A percentile compares a stretch with the other conserved stretches of the same genome.
Conservation (phyloP, 2,113 vertebrate genomes). For the Dinomys branickii region DNA sequence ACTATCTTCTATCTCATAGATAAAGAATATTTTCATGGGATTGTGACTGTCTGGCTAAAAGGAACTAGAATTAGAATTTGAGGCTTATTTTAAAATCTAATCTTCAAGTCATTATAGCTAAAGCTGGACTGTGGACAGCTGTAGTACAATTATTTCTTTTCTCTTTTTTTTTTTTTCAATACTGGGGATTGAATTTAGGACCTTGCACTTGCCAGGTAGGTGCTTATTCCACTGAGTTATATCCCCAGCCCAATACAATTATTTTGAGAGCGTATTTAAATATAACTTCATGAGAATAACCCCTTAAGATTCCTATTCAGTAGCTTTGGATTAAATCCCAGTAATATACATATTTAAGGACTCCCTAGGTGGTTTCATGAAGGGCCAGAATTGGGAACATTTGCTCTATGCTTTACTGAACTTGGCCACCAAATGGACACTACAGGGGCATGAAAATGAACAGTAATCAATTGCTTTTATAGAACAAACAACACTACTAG, state of each 20-base stretch:
- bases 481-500: constrained; percentile 12
- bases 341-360: constrained; percentile 56
- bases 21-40: background rate
- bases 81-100: constrained; percentile 28
- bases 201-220: too few relatives aligned
- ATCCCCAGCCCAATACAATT: background rate
- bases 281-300: constrained; percentile 36
- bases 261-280: constrained; percentile 55
- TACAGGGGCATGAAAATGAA: constrained; percentile 50
- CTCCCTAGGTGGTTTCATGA: constrained; percentile 28
- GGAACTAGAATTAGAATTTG: background rate
- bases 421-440: constrained; percentile 46
- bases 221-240: too few relatives aligned
- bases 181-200: too few relatives aligned
- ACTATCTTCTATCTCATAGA: background rate
- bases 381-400: constrained; percentile 50
- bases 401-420: constrained; percentile 52
- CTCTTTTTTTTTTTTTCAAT: too few relatives aligned
- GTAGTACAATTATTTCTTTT: too few relatives aligned
- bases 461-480: constrained; percentile 53
- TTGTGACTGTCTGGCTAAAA: background rate
- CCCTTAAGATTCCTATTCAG: constrained; percentile 35
- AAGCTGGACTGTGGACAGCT: constrained; percentile 21
- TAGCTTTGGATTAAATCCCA: constrained; percentile 57
- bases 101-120: background rate